These are phyloP conservation scores for Unio delphinus DNA, from an alignment of 2,888 invertebrate species.

Conservation along the genomic window DNA sequence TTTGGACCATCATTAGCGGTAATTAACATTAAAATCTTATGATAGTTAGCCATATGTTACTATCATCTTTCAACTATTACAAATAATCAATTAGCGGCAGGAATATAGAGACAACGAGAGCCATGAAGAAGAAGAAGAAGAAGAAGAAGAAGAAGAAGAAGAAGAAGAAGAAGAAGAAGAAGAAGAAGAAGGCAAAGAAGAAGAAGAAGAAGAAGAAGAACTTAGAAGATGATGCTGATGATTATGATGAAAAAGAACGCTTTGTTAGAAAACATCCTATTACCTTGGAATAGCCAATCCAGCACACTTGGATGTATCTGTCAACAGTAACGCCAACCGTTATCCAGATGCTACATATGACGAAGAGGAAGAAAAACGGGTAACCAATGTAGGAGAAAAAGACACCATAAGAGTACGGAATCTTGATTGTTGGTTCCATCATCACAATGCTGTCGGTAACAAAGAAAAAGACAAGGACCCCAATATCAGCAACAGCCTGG, in stretches of 20 bases:
- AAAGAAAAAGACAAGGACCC: conserved; percentile 48
- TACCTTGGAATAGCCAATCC: conserved; percentile 55
- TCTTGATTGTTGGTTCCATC: conserved; percentile 33
- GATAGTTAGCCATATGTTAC: too few relatives aligned
- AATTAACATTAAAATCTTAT: too few relatives aligned
- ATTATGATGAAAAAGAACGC: not conserved
- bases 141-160: not conserved
- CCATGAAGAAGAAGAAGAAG: not conserved
- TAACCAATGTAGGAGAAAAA: conserved; percentile 53
- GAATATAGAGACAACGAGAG: not conserved
- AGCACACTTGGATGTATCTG: conserved; percentile 62
- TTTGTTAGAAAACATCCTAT: not conserved
- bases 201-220: not conserved
- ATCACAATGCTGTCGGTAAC: conserved; percentile 39
- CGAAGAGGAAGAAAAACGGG: conserved; percentile 52
- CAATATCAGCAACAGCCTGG: conserved; percentile 49
- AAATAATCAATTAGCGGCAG: too few relatives aligned
- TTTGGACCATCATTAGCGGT: too few relatives aligned
- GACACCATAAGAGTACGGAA: conserved; percentile 35
- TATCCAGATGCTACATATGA: conserved; percentile 59
- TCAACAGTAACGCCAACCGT: conserved; percentile 63
- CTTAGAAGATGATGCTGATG: too few relatives aligned
- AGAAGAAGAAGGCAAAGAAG: not conserved
- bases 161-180: not conserved
- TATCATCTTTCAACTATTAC: too few relatives aligned